Base-by-base conservation (phyloP, 2,888 invertebrate species). In the Boloria euphrosyne region DNA sequence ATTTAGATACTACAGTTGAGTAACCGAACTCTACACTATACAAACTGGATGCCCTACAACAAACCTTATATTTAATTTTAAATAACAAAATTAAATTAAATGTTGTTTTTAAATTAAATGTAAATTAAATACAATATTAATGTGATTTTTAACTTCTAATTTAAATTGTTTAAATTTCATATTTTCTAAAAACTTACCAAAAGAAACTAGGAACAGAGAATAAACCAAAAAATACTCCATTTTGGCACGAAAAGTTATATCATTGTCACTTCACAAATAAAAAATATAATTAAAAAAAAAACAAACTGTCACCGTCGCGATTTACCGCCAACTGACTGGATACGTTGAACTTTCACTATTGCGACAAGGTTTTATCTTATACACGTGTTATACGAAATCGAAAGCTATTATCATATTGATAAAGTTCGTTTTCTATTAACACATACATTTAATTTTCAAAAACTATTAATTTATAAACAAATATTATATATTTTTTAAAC, bases 241-340 rank as follows among this genome's bases (percentile, higher is more conserved):
- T 70, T 68, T 74, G 31, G 47, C 59, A 58, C 50, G 51, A 47
- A 43, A 62, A 62, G 64, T 44, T 67, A 62, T 44, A 58, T 52
- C 67, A 70, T 68, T 70, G 53, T 68, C 68, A 67, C 54, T 62
- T 47, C 50, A 67, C 66, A 68, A 27, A 58, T 58, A 61, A 49
- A 61, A 44, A 55, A 55, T 14, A 17, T 10, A 38, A 10, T 51
- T 0, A 18, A 50, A 51, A n/a, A 54, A 65, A 70, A 71, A 70
- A 70, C 70, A 67, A 78, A 76, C 80, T 80, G 79, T 80, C 81
- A 76, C 72, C 72, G 74, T 69, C 52, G 70, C 74, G 78, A 77
- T 86, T 88, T 87, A 76, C 84, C 89, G 88, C 87, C 85, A 89
- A 90, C 90, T 90, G 82, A 85, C 74, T 77, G 66, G 74, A 76